phyloP scores from a whole-genome alignment of 2,888 invertebrate species.

The Teleiodes luculella region DNA sequence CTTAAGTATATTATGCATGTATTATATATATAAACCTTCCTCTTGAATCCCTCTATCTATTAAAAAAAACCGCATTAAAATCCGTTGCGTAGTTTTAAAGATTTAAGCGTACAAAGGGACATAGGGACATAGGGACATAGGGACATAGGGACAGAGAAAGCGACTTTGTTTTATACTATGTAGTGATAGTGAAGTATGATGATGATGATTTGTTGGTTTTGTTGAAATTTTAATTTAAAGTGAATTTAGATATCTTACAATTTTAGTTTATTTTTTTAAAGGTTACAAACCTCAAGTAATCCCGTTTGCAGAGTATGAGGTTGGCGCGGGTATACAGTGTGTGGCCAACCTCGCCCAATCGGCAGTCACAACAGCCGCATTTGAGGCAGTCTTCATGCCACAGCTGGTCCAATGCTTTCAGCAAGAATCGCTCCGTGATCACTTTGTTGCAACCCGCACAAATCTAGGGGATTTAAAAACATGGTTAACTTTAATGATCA shows the following conservation, averaged over 20 bases:
- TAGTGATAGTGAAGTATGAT: too few relatives aligned
- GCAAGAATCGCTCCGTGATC: slow-evolving; percentile 93
- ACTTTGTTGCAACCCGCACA: slow-evolving; percentile 97
- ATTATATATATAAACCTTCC: too few relatives aligned
- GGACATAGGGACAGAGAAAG: too few relatives aligned
- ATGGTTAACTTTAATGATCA: neutral
- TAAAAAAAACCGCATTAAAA: too few relatives aligned
- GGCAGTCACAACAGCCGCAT: slow-evolving; percentile 97
- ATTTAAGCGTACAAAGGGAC: too few relatives aligned
- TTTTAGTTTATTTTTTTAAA: neutral
- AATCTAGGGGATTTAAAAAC: slow-evolving; percentile 72
- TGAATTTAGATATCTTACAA: neutral
- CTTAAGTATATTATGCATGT: too few relatives aligned
- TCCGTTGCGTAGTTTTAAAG: too few relatives aligned
- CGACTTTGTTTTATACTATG: too few relatives aligned
- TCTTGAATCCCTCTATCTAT: too few relatives aligned
- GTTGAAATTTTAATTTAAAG: too few relatives aligned
- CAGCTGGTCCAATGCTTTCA: slow-evolving; percentile 94
- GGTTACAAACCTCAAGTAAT: slow-evolving; percentile 89
- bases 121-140: too few relatives aligned
- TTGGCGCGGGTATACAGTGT: slow-evolving; percentile 97
- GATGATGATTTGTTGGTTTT: too few relatives aligned
- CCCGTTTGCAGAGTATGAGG: slow-evolving; percentile 95
- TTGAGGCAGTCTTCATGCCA: slow-evolving; percentile 99
- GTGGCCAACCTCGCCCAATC: slow-evolving; percentile 97